phyloP scores from a whole-genome alignment of 92 coral and sea anemone species.

The Epizoanthus scotinus region DNA sequence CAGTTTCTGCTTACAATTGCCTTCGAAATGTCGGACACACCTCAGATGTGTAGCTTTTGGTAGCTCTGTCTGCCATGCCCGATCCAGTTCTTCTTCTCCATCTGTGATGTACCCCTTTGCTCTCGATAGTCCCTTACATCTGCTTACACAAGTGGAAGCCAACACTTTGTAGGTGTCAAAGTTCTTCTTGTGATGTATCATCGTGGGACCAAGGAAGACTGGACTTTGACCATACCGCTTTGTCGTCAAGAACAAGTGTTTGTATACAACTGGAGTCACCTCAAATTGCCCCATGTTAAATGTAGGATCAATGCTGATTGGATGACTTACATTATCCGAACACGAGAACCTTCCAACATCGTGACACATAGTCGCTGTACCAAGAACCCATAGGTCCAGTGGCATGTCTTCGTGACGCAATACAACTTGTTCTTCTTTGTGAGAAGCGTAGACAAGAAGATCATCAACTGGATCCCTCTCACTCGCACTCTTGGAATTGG shows the following conservation, averaged over 20 bases:
- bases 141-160: constrained; percentile 34
- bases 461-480: constrained; percentile 42
- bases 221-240: constrained; percentile 35
- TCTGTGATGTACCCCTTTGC: constrained; percentile 34
- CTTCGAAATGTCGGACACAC: constrained; percentile 38
- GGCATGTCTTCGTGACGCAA: constrained; percentile 49
- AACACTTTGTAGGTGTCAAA: constrained; percentile 38
- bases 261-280: constrained; percentile 44
- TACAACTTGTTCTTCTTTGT: constrained; percentile 36
- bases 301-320: constrained; percentile 36
- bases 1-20: constrained; percentile 43
- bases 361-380: constrained; percentile 36
- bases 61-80: constrained; percentile 43
- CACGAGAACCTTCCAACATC: constrained; percentile 39
- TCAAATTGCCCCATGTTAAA: constrained; percentile 42
- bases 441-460: constrained; percentile 32
- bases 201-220: constrained; percentile 43
- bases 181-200: constrained; percentile 37
- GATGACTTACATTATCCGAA: constrained; percentile 41
- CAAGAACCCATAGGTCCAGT: constrained; percentile 44
- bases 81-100: constrained; percentile 41
- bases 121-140: constrained; percentile 29
- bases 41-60: constrained; percentile 37
- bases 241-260: constrained; percentile 6
- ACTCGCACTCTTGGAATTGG: constrained; percentile 6